Evolutionary conservation across 2,113 vertebrate genomes (phyloP), one percentile per base, ranked within the genome.

Genomic region (Corydoras maculifer): DNA sequence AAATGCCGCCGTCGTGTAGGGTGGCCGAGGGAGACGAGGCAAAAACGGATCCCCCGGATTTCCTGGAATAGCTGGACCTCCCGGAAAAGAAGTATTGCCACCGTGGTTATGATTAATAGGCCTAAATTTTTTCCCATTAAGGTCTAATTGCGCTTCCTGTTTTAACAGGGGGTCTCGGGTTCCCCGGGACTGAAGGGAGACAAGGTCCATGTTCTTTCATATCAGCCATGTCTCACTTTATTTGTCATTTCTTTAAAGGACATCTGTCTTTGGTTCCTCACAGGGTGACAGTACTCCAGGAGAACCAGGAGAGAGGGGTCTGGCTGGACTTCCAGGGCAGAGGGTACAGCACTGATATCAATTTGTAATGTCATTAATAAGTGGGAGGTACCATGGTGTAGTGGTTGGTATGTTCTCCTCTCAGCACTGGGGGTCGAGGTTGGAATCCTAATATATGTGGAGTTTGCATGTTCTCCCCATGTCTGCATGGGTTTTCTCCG

Each of bases 11-110:
- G 35, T 43, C 18, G n/a, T 63, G 14, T 30, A 96, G 94, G 94
- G 93, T 0, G 90, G 90, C 0, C 82, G 86, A 13, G 92, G 94
- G 0, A 93, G 84, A 81, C 89, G 90, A 77, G 94, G 94, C 7
- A 89, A 86, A 79, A 92, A 86, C 58, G 93, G 94, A 63, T 84
- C 80, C 3, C 3, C 87, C 13, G 94, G 93, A 43, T 25, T 78
- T 0, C 3, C 75, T 9, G 94, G 93, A 75, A 62, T 74, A 3
- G 31, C 72, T 0, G 93, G 94, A 71, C 35, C 57, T 2, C 65
- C 76, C 9, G 94, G 94, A 82, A 76, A 82, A 81, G 80, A 86
- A 68, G 94, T 94, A 75, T 5, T 4, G 7, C 29, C 59, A 49
- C 54, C 2, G 35, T 11, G 7, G 55, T 30, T n/a, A 15, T 50